phyloP scores from a whole-genome alignment of 2,113 vertebrate species.

The Nanorana parkeri region DNA sequence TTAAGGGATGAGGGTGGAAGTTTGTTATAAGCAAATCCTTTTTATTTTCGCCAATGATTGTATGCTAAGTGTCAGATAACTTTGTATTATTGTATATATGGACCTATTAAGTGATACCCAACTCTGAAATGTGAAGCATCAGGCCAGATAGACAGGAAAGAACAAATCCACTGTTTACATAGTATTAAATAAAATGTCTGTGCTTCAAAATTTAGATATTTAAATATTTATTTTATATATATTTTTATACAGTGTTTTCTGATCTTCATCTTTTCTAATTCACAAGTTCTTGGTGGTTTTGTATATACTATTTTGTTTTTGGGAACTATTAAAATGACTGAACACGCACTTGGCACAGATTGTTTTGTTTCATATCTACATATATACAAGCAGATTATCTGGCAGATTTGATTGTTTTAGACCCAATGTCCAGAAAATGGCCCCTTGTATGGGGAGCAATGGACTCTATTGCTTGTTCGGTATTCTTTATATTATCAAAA shows the following conservation, averaged over 20 bases:
- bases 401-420: no score
- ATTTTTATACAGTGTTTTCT: constrained; percentile 46
- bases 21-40: no score
- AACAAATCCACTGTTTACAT: background rate
- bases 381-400: no score
- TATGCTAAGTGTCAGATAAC: background rate
- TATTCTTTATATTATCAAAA: no score
- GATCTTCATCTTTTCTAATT: constrained; percentile 28
- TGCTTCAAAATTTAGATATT: constrained; percentile 4
- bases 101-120: background rate
- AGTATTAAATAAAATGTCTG: background rate
- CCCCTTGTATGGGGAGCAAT: no score
- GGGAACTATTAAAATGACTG: constrained; percentile 41
- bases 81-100: background rate
- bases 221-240: constrained; percentile 51
- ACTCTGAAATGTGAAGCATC: constrained; percentile 34
- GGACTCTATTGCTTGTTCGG: no score
- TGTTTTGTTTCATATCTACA: background rate
- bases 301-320: constrained; percentile 41
- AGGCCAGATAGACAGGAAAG: background rate
- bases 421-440: no score
- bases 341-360: background rate
- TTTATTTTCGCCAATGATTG: no score
- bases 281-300: constrained; percentile 38
- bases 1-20: no score